Evolutionary conservation across 2,797 vertebrate species (phyloP).

Genomic region (Scleropages formosus): DNA sequence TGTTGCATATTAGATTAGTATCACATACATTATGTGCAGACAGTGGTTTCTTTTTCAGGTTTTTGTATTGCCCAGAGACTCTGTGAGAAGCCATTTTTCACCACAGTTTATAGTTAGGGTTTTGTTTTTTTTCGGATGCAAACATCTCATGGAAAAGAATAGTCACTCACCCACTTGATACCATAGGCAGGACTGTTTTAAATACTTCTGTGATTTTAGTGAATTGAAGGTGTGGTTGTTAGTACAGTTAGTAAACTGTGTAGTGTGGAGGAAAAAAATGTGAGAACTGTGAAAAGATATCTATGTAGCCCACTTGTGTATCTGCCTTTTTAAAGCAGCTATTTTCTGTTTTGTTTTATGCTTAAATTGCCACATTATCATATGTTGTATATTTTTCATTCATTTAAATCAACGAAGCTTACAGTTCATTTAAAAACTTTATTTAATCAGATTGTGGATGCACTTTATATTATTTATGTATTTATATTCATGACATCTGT

Average conservation of each 20-base stretch:
- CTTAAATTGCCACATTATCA: too few relatives aligned
- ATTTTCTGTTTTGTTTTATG: too few relatives aligned
- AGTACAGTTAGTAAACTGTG: slow-evolving; percentile 18
- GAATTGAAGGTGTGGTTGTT: slow-evolving; percentile 22
- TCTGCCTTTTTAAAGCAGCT: slow-evolving; percentile 6
- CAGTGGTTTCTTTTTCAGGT: background rate
- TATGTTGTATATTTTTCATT: too few relatives aligned
- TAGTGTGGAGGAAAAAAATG: background rate
- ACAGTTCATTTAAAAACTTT: background rate
- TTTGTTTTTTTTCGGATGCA: background rate
- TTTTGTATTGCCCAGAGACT: background rate
- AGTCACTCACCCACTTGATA: background rate
- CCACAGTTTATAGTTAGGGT: background rate
- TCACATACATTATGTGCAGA: too few relatives aligned
- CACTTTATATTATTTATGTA: slow-evolving; percentile 26
- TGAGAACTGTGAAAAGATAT: background rate
- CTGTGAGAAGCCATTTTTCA: slow-evolving; percentile 1
- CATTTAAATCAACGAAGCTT: too few relatives aligned
- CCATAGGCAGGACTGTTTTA: slow-evolving; percentile 13
- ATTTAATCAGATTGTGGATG: slow-evolving; percentile 14
- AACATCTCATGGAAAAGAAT: slow-evolving; percentile 6
- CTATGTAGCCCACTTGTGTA: background rate
- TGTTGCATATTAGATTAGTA: too few relatives aligned
- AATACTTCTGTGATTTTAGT: slow-evolving; percentile 23
- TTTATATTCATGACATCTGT: background rate